phyloP scores from a whole-genome alignment of 2,797 vertebrate species.

The Sebastes taczanowskii region DNA sequence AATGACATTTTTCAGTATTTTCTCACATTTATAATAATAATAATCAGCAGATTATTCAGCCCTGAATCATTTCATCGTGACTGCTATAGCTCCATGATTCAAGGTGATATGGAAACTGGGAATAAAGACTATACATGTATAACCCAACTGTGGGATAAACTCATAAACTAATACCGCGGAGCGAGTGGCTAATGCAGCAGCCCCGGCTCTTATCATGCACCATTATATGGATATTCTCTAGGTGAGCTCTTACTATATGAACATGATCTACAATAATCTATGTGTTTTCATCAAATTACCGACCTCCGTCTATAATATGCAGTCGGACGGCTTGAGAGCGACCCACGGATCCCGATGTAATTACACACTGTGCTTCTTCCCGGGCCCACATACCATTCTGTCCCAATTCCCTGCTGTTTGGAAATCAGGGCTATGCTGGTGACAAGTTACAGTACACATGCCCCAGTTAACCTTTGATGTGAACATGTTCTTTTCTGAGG shows the following conservation, averaged over 20 bases:
- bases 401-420: slow-evolving; percentile 77
- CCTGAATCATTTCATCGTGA: background rate
- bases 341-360: slow-evolving; percentile 65
- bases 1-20: background rate
- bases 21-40: background rate
- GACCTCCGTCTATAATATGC: slow-evolving; percentile 30
- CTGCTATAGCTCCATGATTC: background rate
- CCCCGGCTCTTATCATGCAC: slow-evolving; percentile 14
- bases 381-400: slow-evolving; percentile 65
- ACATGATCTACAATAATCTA: slow-evolving; percentile 56
- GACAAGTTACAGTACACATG: slow-evolving; percentile 80
- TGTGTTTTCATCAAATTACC: slow-evolving; percentile 54
- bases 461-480: slow-evolving; percentile 82
- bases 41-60: background rate
- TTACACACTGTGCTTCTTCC: slow-evolving; percentile 67
- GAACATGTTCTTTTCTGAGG: slow-evolving; percentile 72
- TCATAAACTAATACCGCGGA: slow-evolving; percentile 3
- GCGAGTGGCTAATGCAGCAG: slow-evolving; percentile 7
- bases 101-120: background rate
- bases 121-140: background rate
- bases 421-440: slow-evolving; percentile 72
- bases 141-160: background rate
- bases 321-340: slow-evolving; percentile 35
- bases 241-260: slow-evolving; percentile 31
- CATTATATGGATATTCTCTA: slow-evolving; percentile 11